Base-by-base conservation (phyloP, 1,140 invertebrate species). In the Asbolus verrucosus region DNA sequence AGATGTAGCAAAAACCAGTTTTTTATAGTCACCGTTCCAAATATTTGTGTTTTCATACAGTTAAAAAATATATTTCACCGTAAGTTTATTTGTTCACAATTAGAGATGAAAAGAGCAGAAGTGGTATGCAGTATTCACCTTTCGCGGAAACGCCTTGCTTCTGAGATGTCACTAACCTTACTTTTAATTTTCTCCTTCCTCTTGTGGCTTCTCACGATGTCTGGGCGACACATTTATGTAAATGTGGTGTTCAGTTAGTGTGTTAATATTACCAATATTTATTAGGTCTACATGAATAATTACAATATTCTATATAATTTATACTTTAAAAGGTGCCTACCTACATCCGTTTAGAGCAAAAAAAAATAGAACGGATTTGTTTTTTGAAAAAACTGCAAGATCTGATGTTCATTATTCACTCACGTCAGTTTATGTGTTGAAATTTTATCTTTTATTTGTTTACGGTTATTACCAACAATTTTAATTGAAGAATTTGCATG, bases 151-250 rank as follows among this genome's bases (percentile, higher is more conserved):
- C 14, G 30, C 18, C 67, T 69, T 69, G 67, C 21, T 6, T n/a
- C 30, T 30, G n/a, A 39, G 60, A 54, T 70, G 68, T 70, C 68
- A 70, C 60, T 63, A 70, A 70, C 68, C 68, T 65, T 46, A 50
- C 68, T 70, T 70, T 70, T 70, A 70, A 54, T 63, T 70, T 65
- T 70, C 68, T 65, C 68, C 59, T 70, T 65, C 68, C 59, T 65
- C 68, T 36, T 63, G 31, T 38, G 60, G 21, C 38, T 39, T 41
- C 38, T 63, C 60, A 63, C 60, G 60, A 63, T 41, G 31, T 50
- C 30, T 39, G 65, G 33, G 66, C 66, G 66, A 67, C 66, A 67
- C 66, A 67, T 67, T 67, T 67, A 67, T 67, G 66, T 59, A 67
- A 67, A 67, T 67, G 60, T 15, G 14, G 33, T 11, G n/a, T 59